These are phyloP conservation scores for Catalaphyllia jardinei DNA, from an alignment of 64 coral and sea anemone genomes.

Conservation along the genomic window DNA sequence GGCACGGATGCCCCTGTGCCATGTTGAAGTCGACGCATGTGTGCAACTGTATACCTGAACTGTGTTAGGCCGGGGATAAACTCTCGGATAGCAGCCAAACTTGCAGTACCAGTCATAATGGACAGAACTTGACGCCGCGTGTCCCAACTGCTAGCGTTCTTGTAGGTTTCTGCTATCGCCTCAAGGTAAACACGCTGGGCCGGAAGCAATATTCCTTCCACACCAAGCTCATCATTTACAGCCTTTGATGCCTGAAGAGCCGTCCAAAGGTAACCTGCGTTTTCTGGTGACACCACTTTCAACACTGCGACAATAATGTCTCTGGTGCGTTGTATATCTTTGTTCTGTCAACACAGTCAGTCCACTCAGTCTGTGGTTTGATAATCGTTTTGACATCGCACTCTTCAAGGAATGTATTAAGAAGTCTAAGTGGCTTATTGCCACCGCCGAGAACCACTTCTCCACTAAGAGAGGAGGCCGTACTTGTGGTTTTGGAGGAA, in stretches of 20 bases:
- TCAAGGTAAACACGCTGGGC: slow-evolving; percentile 39
- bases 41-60: slow-evolving; percentile 50
- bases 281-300: slow-evolving; percentile 33
- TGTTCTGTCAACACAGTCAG: slow-evolving; percentile 18
- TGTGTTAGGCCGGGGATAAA: slow-evolving; percentile 54
- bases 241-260: slow-evolving; percentile 51
- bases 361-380: slow-evolving; percentile 22
- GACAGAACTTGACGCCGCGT: slow-evolving; percentile 34
- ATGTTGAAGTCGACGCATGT: slow-evolving; percentile 38
- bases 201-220: not conserved
- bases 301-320: slow-evolving; percentile 36
- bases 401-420: slow-evolving; percentile 37
- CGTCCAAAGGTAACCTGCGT: slow-evolving; percentile 44
- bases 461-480: not conserved
- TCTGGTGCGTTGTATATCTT: slow-evolving; percentile 23
- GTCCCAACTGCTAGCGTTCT: slow-evolving; percentile 36
- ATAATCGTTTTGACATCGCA: not conserved
- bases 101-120: slow-evolving; percentile 35
- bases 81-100: slow-evolving; percentile 16
- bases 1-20: slow-evolving; percentile 30
- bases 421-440: slow-evolving; percentile 8
- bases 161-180: slow-evolving; percentile 45
- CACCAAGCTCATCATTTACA: slow-evolving; percentile 29
- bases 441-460: slow-evolving; percentile 17
- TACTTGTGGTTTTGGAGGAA: slow-evolving; percentile 40